These are phyloP conservation scores for Eupithecia tripunctaria DNA, from an alignment of 2,888 invertebrate species.

Conservation along the genomic window DNA sequence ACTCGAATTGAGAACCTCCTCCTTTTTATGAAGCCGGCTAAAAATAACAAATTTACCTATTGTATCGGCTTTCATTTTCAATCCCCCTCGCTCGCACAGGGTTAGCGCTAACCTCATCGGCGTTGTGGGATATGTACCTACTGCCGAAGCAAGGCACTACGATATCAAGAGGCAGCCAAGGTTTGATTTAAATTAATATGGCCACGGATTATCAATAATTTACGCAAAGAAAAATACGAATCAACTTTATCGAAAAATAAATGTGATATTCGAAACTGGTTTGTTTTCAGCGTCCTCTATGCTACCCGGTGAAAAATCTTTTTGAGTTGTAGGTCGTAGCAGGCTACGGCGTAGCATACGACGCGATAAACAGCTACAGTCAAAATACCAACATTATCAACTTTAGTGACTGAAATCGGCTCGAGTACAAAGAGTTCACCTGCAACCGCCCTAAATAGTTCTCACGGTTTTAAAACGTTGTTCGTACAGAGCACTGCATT, in stretches of 20 bases:
- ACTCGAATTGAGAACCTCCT: too few species aligned
- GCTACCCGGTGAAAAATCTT: neutral
- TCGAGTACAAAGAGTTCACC: neutral
- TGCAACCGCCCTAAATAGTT: conserved; percentile 37
- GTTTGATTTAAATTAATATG: neutral
- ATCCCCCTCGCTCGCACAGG: too few species aligned
- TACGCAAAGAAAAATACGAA: neutral
- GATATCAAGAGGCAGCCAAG: neutral
- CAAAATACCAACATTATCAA: neutral
- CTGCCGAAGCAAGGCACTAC: too few species aligned
- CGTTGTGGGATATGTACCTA: too few species aligned
- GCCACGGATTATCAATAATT: neutral
- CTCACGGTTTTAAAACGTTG: conserved; percentile 53
- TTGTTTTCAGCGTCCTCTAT: neutral
- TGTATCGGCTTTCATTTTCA: too few species aligned
- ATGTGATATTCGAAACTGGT: neutral
- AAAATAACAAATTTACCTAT: too few species aligned
- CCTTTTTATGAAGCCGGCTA: too few species aligned
- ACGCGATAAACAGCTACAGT: neutral
- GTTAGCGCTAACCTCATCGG: too few species aligned
- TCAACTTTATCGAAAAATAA: too few species aligned
- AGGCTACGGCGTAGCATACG: neutral
- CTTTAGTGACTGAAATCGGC: neutral
- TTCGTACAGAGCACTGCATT: conserved; percentile 42
- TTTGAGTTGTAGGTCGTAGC: neutral